phyloP scores from a whole-genome alignment of 2,113 vertebrate species.

The Dasypus novemcinctus region DNA sequence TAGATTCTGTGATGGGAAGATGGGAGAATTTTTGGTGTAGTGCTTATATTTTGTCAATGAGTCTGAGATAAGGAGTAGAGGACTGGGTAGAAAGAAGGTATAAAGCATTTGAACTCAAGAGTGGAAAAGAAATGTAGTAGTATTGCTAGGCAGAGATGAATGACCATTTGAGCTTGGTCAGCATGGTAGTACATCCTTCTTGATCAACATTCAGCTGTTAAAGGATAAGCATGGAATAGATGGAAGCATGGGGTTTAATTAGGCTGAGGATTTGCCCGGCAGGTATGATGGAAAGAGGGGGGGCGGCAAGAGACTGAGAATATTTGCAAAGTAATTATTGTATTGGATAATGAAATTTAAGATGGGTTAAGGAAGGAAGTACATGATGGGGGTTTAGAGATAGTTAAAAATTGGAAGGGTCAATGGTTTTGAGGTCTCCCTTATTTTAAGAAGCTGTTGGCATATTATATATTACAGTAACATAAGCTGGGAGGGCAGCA shows the following conservation, averaged over 20 bases:
- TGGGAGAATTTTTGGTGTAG: not conserved
- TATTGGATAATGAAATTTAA: not conserved
- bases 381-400: not conserved
- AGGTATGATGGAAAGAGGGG: not conserved
- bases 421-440: not conserved
- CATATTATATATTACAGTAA: not conserved
- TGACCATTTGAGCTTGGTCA: not conserved
- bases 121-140: not conserved
- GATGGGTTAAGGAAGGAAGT: not conserved
- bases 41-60: not conserved
- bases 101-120: not conserved
- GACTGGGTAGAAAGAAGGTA: not conserved
- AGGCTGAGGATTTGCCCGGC: not conserved
- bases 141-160: not conserved
- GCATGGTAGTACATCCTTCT: not conserved
- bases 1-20: not conserved
- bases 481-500: not conserved
- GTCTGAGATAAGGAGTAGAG: too few species aligned
- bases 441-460: not conserved
- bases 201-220: not conserved
- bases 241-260: not conserved
- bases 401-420: not conserved
- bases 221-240: not conserved
- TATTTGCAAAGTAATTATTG: not conserved
- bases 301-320: not conserved